A percentile compares a stretch with the other conserved stretches of the same genome.
phyloP scores from a whole-genome alignment of 2,888 invertebrate genomes.

The Agrotis exclamationis region DNA sequence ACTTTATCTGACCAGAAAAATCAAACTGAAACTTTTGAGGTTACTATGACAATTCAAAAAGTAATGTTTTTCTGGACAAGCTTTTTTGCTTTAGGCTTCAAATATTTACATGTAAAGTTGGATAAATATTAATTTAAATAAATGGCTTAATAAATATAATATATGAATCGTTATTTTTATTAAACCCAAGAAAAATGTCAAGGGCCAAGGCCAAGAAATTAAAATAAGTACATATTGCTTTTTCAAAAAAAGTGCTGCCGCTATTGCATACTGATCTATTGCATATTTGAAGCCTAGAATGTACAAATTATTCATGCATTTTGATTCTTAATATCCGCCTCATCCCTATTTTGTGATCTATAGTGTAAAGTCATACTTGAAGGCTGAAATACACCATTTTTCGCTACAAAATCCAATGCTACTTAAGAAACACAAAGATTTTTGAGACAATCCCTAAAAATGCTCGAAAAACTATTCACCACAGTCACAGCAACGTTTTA shows the following conservation, averaged over 20 bases:
- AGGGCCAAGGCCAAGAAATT: neutral
- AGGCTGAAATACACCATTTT: constrained; percentile 39
- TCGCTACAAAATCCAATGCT: neutral
- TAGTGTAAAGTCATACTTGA: constrained; percentile 33
- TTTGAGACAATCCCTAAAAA: constrained; percentile 4
- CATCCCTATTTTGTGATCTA: constrained; percentile 32
- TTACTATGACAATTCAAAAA: neutral
- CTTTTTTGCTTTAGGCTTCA: constrained; percentile 47
- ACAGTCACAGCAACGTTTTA: constrained; percentile 37
- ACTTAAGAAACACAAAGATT: constrained; percentile 5
- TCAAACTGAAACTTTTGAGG: neutral
- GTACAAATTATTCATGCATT: constrained; percentile 42
- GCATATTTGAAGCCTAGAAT: constrained; percentile 58
- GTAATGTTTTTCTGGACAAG: constrained; percentile 33
- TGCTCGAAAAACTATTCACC: constrained; percentile 17
- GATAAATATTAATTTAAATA: neutral
- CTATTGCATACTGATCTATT: constrained; percentile 20
- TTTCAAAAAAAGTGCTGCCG: constrained; percentile 12
- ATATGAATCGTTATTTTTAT: too few relatives aligned
- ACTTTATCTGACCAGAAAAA: constrained; percentile 32
- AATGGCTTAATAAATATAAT: too few relatives aligned
- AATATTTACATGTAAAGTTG: constrained; percentile 16
- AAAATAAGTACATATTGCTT: neutral
- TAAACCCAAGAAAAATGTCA: neutral
- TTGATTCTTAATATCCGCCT: constrained; percentile 30